Evolutionary conservation across 2,888 invertebrate species (phyloP), one percentile per base, ranked within the genome.

Genomic region (Acronicta leporina): DNA sequence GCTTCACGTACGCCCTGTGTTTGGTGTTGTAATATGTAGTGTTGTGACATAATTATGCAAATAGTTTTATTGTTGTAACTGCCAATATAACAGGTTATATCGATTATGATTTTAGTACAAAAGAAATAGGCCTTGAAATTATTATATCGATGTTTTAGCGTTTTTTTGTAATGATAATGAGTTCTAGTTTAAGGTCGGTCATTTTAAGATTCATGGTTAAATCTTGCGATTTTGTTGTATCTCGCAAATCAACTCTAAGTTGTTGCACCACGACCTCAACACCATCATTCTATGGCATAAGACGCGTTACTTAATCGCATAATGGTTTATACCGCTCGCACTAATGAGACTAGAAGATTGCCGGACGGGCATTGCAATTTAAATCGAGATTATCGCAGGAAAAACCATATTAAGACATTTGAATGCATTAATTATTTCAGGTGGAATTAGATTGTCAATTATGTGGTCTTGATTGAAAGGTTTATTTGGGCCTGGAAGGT

Each of bases 251-350:
- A 40, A 43, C 20, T 48, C 38, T 59, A 15, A 44, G 14, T 6
- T 5, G 35, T 49, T 42, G 54, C 45, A 50, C 15, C 38, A 33
- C 56, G 46, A 67, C 62, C 63, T 77, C 51, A 58, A 62, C n/a
- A 38, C 53, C 58, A 53, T 59, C 47, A 48, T 38, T 56, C 14
- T 60, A 59, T 73, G 77, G 53, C 61, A 66, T 73, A 70, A 60
- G 50, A 56, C n/a, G 16, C 10, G 46, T 68, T 77, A 66, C 52
- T 58, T 66, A 77, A 73, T 38, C 43, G 1, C 49, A 20, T 61
- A 47, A 56, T 55, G 53, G 54, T 56, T 30, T 51, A 15, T 45
- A 27, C 35, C 8, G 38, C 33, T 41, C n/a, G 13, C 15, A 13
- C n/a, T 52, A 55, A 55, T 43, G 68, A 38, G 62, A 42, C 20